A percentile compares a stretch with the other conserved stretches of the same genome.
phyloP scores from a whole-genome alignment of 1,140 invertebrate genomes.

The Choristoneura fumiferana region DNA sequence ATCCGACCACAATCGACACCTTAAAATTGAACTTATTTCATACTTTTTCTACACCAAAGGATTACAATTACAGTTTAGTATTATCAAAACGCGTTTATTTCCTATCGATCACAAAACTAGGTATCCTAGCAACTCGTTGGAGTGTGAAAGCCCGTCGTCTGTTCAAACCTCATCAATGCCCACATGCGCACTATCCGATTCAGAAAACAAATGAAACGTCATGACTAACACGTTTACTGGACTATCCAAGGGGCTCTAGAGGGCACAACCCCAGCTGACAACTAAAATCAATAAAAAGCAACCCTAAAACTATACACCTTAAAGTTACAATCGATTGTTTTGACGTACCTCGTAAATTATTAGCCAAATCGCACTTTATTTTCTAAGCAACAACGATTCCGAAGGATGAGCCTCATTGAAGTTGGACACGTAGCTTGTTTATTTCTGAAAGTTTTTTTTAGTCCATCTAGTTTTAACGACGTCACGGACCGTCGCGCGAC shows the following conservation, averaged over 20 bases:
- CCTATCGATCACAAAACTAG: too few species aligned
- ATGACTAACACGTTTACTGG: slow-evolving; percentile 14
- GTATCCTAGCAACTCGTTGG: too few species aligned
- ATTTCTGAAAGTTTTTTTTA: slow-evolving; percentile 9
- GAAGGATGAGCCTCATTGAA: slow-evolving; percentile 15
- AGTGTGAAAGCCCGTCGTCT: neutral
- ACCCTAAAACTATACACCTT: neutral
- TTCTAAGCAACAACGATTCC: neutral
- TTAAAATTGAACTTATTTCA: too few species aligned
- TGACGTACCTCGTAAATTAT: neutral
- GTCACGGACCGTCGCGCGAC: neutral
- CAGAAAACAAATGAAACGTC: slow-evolving; percentile 16
- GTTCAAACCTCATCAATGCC: slow-evolving; percentile 4
- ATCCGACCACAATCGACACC: too few species aligned
- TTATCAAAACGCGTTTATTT: too few species aligned
- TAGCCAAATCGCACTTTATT: slow-evolving; percentile 11
- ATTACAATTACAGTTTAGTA: too few species aligned
- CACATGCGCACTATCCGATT: slow-evolving; percentile 8
- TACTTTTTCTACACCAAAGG: too few species aligned
- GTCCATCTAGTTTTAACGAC: slow-evolving; percentile 10
- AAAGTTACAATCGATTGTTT: neutral
- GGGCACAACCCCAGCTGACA: neutral
- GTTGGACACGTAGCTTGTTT: slow-evolving; percentile 15
- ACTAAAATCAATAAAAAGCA: neutral
- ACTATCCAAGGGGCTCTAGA: slow-evolving; percentile 4